These are phyloP conservation scores for Perccottus glenii DNA, from an alignment of 2,113 vertebrate species.

Conservation along the genomic window DNA sequence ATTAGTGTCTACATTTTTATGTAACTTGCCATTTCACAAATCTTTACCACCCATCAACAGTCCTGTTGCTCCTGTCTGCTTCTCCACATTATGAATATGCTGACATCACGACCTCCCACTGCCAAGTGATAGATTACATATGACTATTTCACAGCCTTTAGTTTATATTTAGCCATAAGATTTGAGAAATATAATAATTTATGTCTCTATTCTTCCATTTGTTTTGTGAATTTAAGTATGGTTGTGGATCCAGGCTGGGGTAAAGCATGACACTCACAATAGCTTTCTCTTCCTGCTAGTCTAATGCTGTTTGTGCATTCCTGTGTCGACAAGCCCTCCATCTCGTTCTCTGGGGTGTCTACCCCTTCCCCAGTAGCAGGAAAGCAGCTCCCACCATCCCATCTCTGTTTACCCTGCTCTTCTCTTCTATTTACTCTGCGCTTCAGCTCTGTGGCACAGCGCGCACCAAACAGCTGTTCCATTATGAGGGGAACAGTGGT, in stretches of 20 bases:
- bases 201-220: neutral
- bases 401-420: conserved; percentile 78
- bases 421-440: conserved; percentile 76
- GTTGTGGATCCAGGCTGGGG: conserved; percentile 3
- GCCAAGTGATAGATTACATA: too few relatives aligned
- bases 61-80: too few relatives aligned
- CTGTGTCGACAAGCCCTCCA: conserved; percentile 57
- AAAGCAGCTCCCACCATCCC: conserved; percentile 66
- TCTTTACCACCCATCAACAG: too few relatives aligned
- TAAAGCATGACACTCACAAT: neutral
- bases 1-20: too few relatives aligned
- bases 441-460: conserved; percentile 61
- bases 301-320: conserved; percentile 65
- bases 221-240: neutral
- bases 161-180: neutral
- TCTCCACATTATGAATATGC: too few relatives aligned
- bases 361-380: conserved; percentile 64
- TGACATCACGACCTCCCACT: too few relatives aligned
- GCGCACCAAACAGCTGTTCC: conserved; percentile 76
- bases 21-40: too few relatives aligned
- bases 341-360: conserved; percentile 69
- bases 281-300: conserved; percentile 32
- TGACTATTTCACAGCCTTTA: too few relatives aligned
- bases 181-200: neutral
- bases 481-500: conserved; percentile 64